Evolutionary conservation across 2,888 invertebrate species (phyloP), one percentile per base, ranked within the genome.

Genomic region (Apotomis turbidana): DNA sequence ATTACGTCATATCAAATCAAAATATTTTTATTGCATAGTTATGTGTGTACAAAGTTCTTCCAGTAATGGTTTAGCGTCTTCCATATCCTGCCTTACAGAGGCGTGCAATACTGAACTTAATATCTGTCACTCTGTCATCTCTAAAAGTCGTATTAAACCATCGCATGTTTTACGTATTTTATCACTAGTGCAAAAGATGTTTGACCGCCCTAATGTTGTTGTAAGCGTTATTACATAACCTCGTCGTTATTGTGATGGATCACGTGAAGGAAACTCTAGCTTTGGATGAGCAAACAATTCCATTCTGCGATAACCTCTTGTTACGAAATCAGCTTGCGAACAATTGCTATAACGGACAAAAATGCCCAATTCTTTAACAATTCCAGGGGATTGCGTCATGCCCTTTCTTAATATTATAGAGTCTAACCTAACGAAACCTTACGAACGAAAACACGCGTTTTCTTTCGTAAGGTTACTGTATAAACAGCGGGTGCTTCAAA

Each of bases 281-380:
- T n/a, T 3, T 12, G 13, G 52, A 46, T n/a, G n/a, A 9, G 55
- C 27, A 55, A 66, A 55, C 55, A 66, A 55, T 66, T 66, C 55
- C 5, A 66, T 27, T 57, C 44, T 27, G 12, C 55, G 46, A 9
- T 27, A 12, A 41, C 36, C 55, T 55, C 66, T 66, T 66, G 66
- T 66, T 66, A 66, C 44, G 57, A 66, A 66, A 66, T 66, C 57
- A 66, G 66, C 55, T 46, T n/a, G 46, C 36, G 44, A 59, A 44
- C 59, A 41, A 44, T 64, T 64, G 66, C 27, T 54, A 66, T 57
- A 57, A 57, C 55, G 66, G 46, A 46, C 55, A 55, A 46, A 57
- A 66, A 66, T 57, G 44, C 12, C 66, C 46, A 57, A 57, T 66
- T 57, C 46, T 46, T 57, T 66, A 66, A 46, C 55, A 66, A 57